Percentiles rank a stretch among this genome's conserved stretches.
phyloP scores from a whole-genome alignment of 1,140 invertebrate genomes.

The Drosophila burlai region DNA sequence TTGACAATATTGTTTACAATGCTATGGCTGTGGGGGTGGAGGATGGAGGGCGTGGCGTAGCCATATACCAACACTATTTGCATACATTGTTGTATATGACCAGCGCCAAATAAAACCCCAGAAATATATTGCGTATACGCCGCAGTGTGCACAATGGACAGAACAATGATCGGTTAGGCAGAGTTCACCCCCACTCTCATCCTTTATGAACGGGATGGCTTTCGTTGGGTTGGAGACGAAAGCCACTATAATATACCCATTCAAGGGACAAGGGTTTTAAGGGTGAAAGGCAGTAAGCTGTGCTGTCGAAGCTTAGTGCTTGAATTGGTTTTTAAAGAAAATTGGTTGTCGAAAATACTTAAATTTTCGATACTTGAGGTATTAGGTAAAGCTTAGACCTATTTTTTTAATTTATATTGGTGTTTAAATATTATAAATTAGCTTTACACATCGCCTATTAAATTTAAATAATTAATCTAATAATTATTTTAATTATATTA shows the following conservation, averaged over 20 bases:
- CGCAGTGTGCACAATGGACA: slow-evolving; percentile 37
- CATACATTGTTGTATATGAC: slow-evolving; percentile 51
- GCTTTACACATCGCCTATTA: neutral
- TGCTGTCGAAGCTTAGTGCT: neutral
- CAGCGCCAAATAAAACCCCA: slow-evolving; percentile 42
- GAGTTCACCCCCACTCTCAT: neutral
- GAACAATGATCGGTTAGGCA: slow-evolving; percentile 33
- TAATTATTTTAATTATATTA: too few relatives aligned
- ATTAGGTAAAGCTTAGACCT: neutral
- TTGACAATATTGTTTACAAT: slow-evolving; percentile 62
- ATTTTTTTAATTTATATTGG: neutral
- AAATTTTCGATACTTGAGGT: neutral
- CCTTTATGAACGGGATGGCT: slow-evolving; percentile 17
- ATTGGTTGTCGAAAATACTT: slow-evolving; percentile 4
- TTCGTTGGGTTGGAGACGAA: slow-evolving; percentile 10
- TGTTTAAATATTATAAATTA: neutral
- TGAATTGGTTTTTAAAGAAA: neutral
- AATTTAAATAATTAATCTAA: neutral
- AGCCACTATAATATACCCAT: slow-evolving; percentile 37
- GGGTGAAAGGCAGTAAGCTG: neutral
- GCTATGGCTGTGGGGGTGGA: neutral
- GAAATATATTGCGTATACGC: slow-evolving; percentile 58
- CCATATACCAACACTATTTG: slow-evolving; percentile 55
- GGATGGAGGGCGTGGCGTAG: neutral
- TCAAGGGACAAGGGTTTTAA: slow-evolving; percentile 12